These are phyloP conservation scores for Aviceda subcristata DNA, from an alignment of 2,113 vertebrate genomes.

Conservation along the genomic window DNA sequence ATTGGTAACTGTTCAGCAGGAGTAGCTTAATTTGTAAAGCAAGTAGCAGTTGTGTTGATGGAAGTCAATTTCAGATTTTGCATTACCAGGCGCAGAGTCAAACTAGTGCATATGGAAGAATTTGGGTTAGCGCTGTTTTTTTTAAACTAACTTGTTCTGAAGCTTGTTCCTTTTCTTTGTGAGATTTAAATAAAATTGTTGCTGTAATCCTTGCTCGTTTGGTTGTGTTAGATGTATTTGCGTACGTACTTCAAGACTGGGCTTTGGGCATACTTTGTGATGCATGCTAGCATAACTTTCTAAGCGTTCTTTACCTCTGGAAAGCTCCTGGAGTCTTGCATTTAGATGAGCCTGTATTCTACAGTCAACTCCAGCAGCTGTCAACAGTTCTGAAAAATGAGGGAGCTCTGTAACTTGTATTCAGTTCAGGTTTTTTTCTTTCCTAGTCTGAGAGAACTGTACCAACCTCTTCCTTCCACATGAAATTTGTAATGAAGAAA, in stretches of 20 bases:
- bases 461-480: not conserved
- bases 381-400: rapidly evolving
- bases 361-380: not conserved
- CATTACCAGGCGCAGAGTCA: not conserved
- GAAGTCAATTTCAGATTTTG: not conserved
- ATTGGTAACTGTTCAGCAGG: not conserved
- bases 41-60: too few species aligned
- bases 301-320: not conserved
- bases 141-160: not conserved
- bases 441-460: not conserved
- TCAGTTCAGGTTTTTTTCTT: not conserved
- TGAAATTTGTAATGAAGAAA: not conserved
- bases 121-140: not conserved
- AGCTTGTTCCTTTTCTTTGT: not conserved
- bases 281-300: not conserved
- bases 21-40: not conserved
- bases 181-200: conserved; percentile 45
- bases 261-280: not conserved
- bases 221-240: not conserved
- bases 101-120: not conserved
- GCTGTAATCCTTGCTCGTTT: not conserved
- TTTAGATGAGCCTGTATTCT: not conserved
- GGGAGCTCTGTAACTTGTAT: not conserved
- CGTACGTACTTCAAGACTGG: not conserved
- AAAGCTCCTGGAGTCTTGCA: not conserved